Evolutionary conservation across 2,797 vertebrate species (phyloP).

Genomic region (Accipiter fasciatus): DNA sequence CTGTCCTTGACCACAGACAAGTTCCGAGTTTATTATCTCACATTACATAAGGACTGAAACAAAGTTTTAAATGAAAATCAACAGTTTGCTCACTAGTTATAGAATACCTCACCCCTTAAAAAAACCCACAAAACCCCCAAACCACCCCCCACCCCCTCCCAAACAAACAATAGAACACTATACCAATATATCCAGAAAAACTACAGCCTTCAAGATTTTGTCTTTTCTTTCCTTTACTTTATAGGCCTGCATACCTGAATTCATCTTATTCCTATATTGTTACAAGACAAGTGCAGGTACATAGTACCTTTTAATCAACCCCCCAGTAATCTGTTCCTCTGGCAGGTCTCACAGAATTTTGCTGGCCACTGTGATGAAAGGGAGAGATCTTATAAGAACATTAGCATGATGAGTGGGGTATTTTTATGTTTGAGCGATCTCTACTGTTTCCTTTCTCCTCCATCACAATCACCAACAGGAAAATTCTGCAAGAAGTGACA

Average conservation of each 20-base stretch:
- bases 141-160: too few relatives aligned
- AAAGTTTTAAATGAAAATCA: not conserved
- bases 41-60: not conserved
- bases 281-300: not conserved
- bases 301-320: not conserved
- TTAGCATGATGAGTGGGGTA: not conserved
- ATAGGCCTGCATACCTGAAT: not conserved
- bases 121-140: not conserved
- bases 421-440: not conserved
- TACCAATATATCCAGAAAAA: not conserved
- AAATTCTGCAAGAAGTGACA: not conserved
- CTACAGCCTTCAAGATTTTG: not conserved
- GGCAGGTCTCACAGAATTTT: not conserved
- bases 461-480: not conserved
- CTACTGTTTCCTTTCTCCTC: not conserved
- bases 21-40: not conserved
- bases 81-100: not conserved
- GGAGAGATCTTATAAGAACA: not conserved
- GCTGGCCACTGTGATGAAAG: not conserved
- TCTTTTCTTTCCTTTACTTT: not conserved
- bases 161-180: not conserved
- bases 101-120: not conserved
- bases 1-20: not conserved
- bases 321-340: not conserved
- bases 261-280: not conserved